phyloP scores from a whole-genome alignment of 2,888 invertebrate species.

The Andrena minutula region DNA sequence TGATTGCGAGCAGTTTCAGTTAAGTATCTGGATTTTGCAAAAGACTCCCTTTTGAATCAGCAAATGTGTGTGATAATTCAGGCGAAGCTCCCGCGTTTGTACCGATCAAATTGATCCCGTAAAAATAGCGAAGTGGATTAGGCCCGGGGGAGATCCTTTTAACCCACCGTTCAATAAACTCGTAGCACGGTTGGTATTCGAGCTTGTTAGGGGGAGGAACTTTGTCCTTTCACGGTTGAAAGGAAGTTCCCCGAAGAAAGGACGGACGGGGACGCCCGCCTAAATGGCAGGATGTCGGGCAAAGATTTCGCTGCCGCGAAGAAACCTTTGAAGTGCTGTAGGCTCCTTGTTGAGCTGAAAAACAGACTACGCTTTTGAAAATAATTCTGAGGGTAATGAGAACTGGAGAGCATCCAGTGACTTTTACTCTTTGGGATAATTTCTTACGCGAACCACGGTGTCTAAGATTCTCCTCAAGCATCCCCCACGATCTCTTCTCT shows the following conservation, averaged over 20 bases:
- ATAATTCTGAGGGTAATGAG: constrained; percentile 6
- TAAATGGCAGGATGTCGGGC: constrained; percentile 45
- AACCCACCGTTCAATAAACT: constrained; percentile 21
- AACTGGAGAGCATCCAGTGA: constrained; percentile 12
- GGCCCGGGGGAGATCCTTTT: constrained; percentile 1
- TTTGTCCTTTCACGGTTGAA: constrained; percentile 56
- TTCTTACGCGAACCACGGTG: neutral
- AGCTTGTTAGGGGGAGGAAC: constrained; percentile 43
- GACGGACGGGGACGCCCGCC: constrained; percentile 37
- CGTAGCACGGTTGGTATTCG: constrained; percentile 25
- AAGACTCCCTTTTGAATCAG: too few relatives aligned
- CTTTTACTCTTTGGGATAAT: constrained; percentile 19
- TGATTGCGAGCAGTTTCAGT: too few relatives aligned
- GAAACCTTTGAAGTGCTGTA: constrained; percentile 42
- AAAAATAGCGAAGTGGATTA: neutral
- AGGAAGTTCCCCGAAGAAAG: constrained; percentile 48
- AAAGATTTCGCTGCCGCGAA: constrained; percentile 23
- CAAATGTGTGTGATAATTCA: too few relatives aligned
- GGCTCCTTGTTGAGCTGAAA: neutral
- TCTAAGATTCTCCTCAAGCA: neutral
- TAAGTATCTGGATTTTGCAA: too few relatives aligned
- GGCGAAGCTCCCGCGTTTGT: neutral
- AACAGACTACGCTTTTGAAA: constrained; percentile 2
- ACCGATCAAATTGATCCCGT: neutral
- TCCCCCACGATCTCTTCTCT: neutral